Evolutionary conservation across 2,797 vertebrate species (phyloP).

Genomic region (Buphagus erythrorhynchus): DNA sequence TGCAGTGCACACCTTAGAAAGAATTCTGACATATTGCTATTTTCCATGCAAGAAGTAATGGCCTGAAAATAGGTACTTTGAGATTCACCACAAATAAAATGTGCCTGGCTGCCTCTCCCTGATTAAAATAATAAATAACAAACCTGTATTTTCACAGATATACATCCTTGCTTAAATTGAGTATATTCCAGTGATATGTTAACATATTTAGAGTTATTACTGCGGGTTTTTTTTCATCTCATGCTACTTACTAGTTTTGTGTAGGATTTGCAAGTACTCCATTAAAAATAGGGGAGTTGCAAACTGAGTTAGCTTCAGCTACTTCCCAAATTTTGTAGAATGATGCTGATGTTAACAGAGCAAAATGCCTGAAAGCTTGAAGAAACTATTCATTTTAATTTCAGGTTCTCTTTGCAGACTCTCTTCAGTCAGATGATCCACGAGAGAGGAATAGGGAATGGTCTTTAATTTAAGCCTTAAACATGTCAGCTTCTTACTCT

Average conservation of each 20-base stretch:
- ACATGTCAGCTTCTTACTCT: background rate
- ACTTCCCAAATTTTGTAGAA: background rate
- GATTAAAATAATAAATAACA: constrained; percentile 4
- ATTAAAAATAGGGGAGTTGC: background rate
- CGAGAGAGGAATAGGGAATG: background rate
- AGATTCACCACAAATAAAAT: background rate
- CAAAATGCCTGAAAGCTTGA: background rate
- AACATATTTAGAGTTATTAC: background rate
- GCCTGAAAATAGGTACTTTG: background rate
- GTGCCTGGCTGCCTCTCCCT: background rate
- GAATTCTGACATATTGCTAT: background rate
- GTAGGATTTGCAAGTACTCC: background rate
- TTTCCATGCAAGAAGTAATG: background rate
- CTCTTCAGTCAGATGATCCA: background rate
- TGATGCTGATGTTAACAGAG: background rate
- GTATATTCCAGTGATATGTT: background rate
- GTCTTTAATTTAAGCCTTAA: background rate
- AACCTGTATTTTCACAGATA: background rate
- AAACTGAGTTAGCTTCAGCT: background rate
- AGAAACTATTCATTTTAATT: background rate
- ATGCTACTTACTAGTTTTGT: background rate
- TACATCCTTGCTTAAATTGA: background rate
- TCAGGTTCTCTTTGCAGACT: background rate
- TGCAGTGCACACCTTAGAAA: background rate
- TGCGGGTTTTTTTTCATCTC: background rate